Conservation (phyloP, 2,888 invertebrate species). For the Antheraea assamensis region DNA sequence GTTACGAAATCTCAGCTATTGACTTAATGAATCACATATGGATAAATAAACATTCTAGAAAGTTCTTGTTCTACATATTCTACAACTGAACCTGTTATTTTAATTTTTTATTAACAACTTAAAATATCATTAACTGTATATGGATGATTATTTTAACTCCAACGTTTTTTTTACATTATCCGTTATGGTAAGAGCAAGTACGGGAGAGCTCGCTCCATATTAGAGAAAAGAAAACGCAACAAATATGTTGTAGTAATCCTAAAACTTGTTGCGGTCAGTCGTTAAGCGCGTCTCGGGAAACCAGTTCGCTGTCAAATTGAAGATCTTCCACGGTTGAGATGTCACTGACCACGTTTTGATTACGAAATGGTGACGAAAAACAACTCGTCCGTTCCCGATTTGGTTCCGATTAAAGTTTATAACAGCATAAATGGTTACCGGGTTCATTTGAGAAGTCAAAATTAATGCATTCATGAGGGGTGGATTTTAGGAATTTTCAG, state of each 20-base stretch:
- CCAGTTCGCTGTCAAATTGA: constrained; percentile 12
- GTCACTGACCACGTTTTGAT: constrained; percentile 16
- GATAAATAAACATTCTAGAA: neutral
- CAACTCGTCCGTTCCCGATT: neutral
- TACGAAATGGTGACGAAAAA: constrained; percentile 15
- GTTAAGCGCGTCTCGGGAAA: constrained; percentile 7
- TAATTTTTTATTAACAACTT: neutral
- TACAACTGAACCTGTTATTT: neutral
- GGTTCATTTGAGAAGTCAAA: neutral
- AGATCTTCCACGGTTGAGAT: constrained; percentile 7
- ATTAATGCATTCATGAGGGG: neutral
- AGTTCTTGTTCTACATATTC: neutral
- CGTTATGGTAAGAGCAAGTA: constrained; percentile 3
- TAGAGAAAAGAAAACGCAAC: neutral
- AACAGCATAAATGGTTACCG: neutral
- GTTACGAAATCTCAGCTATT: neutral
- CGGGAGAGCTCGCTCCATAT: neutral
- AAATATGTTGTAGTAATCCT: neutral
- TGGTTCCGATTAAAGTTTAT: neutral
- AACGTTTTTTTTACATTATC: neutral
- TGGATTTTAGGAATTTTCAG: too few species aligned
- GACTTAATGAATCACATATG: neutral
- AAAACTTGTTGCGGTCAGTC: constrained; percentile 10
- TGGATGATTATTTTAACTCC: neutral
- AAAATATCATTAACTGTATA: neutral